Conservation (phyloP, 2,113 vertebrate genomes). For the Anas platyrhynchos region DNA sequence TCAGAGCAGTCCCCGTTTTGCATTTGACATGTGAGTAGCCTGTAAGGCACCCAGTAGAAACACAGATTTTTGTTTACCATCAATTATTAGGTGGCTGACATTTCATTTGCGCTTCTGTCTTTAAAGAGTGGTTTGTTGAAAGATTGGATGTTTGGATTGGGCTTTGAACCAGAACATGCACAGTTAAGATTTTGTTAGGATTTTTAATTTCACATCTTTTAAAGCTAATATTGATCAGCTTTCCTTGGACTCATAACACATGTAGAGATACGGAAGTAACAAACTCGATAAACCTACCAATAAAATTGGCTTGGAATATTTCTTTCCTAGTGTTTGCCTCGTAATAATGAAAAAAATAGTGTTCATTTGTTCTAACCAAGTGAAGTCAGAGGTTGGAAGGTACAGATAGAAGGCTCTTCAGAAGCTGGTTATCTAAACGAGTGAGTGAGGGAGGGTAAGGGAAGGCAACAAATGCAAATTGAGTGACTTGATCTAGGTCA, state of each 20-base stretch:
- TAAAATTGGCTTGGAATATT: not conserved
- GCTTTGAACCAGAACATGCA: not conserved
- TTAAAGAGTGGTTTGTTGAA: not conserved
- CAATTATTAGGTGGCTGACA: not conserved
- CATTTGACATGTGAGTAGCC: not conserved
- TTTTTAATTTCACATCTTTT: not conserved
- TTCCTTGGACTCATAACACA: not conserved
- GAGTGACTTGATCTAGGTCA: not conserved
- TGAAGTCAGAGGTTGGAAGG: not conserved
- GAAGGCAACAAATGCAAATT: not conserved
- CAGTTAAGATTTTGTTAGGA: not conserved
- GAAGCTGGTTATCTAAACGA: not conserved
- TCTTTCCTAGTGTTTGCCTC: not conserved
- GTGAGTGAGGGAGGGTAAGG: not conserved
- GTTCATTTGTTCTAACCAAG: not conserved
- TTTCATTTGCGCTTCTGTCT: not conserved
- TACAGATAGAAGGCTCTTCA: not conserved
- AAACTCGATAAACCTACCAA: not conserved
- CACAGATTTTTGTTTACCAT: not conserved
- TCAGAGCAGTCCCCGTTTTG: not conserved
- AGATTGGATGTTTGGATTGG: not conserved
- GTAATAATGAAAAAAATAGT: not conserved
- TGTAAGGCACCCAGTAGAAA: not conserved
- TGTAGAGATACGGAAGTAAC: not conserved
- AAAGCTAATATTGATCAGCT: not conserved